Base-by-base conservation (phyloP, 2,113 vertebrate species). In the Perccottus glenii region DNA sequence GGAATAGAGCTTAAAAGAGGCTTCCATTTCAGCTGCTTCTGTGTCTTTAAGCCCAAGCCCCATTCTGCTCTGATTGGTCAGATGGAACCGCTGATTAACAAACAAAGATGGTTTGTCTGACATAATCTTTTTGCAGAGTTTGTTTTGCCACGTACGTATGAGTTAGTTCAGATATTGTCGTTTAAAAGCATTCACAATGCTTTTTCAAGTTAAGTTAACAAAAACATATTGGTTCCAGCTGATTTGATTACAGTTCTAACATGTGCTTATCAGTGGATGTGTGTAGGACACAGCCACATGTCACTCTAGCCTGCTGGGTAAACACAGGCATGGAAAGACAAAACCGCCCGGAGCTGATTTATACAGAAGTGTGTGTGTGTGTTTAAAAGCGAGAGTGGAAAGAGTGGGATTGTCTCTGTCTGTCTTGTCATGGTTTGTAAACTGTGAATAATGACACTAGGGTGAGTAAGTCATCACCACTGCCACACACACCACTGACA, bases 391-490 rank as follows among this genome's bases (percentile, higher is more conserved):
- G 36, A 40, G n/a, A 51, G 52, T 52, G n/a, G 58, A 8, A 48
- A 14, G 73, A 61, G 47, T 40, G 14, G 5, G 40, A 58, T 16
- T 52, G 69, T 59, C 62, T 75, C 40, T 74, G 66, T 61, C 75
- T 67, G 79, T 77, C 67, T 78, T 86, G 85, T 79, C 76, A 77
- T 73, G 78, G 81, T 84, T 79, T 88, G 78, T 88, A 88, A 87
- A 85, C 78, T 88, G 85, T 88, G 81, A 87, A 87, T 80, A 87
- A 83, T 82, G 73, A 78, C 82, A 86, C 70, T 55, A 45, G 77
- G 60, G 77, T 73, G 83, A 81, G 56, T 84, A 85, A 83, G 78
- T 75, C 78, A 75, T 82, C 5, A 14, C 52, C 43, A 70, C 44
- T 60, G 58, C 65, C 40, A 7, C 32, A 19, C 35, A 32, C 61